Evolutionary conservation across 1,140 invertebrate species (phyloP), one percentile per base, ranked within the genome.

Genomic region (Lethrus apterus): DNA sequence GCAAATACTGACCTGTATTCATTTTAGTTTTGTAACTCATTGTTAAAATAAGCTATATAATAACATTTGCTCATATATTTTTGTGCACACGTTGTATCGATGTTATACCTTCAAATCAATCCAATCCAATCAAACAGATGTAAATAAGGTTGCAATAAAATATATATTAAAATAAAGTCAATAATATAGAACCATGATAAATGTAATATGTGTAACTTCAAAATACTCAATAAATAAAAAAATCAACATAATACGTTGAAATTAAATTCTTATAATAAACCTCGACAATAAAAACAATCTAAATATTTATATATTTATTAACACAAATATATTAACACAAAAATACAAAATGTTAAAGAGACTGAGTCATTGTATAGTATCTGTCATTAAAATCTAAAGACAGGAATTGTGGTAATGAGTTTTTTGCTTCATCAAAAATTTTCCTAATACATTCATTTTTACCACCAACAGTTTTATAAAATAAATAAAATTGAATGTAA

Each of bases 401-500:
- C 17, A 49, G 30, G 4, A 38, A 13, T n/a, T 40, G 31, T 9
- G 33, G 26, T 9, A 48, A 19, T 21, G 36, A 31, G 20, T 36
- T 36, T 19, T 36, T 15, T n/a, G 47, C 47, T 14, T 49, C 41
- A 14, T 9, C 19, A 30, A 38, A 49, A 18, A 44, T 44, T 17
- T 23, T 13, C 32, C 44, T 40, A 11, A 49, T 17, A 3, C 29
- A 17, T 11, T 34, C 34, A 19, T 49, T 48, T 23, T 32, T 26
- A 32, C 24, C 40, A 13, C 20, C 20, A 7, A 21, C 24, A n/a
- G 23, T 41, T 7, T 43, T 49, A 38, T 29, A 44, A 31, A 40
- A 21, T 29, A 42, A 40, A 23, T 33, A 45, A 53, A 79, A 76
- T 15, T 63, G 64, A 10, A 79, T 68, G 47, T 72, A 77, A 48